phyloP scores from a whole-genome alignment of 2,113 vertebrate species.

The Solea solea region DNA sequence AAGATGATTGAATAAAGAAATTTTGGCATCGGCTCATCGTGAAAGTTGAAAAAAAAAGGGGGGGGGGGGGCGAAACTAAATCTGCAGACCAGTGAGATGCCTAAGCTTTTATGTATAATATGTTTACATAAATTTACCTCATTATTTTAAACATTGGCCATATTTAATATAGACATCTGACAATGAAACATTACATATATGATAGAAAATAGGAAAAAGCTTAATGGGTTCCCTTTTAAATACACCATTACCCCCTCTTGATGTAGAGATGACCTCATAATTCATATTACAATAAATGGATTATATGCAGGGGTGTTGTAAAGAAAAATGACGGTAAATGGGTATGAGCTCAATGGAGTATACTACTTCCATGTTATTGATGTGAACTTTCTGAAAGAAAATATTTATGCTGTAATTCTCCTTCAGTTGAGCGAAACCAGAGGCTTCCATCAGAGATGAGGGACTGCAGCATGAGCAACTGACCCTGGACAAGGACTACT shows the following conservation, averaged over 20 bases:
- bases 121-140: neutral
- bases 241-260: constrained; percentile 18
- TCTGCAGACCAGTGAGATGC: neutral
- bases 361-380: constrained; percentile 63
- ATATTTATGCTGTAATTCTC: constrained; percentile 70
- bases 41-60: neutral
- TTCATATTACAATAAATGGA: constrained; percentile 49
- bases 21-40: neutral
- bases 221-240: constrained; percentile 6
- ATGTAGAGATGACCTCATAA: constrained; percentile 58
- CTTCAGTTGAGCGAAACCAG: constrained; percentile 66
- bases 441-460: constrained; percentile 49
- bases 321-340: constrained; percentile 68
- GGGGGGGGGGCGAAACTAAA: neutral
- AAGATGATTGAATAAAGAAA: neutral
- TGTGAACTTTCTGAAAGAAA: constrained; percentile 62
- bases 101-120: neutral
- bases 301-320: constrained; percentile 28
- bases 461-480: constrained; percentile 22
- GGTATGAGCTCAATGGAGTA: constrained; percentile 62
- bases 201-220: constrained; percentile 1
- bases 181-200: neutral
- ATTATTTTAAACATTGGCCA: neutral
- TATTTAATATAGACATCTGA: no score
- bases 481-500: constrained; percentile 19